Percentiles rank a stretch among this genome's conserved stretches.
phyloP scores from a whole-genome alignment of 2,113 vertebrate species.

The Grus americana region DNA sequence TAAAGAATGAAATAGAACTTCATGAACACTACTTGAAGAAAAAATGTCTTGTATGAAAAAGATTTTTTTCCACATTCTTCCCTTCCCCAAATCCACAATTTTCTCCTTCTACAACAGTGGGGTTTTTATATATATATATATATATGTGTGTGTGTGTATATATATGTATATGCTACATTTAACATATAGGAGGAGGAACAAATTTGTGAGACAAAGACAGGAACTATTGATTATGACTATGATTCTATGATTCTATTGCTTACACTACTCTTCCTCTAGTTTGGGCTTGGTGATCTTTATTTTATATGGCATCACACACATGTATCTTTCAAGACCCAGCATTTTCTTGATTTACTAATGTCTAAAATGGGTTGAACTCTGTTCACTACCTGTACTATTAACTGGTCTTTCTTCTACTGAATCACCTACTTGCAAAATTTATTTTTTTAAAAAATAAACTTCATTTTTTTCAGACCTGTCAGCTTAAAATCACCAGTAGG shows the following conservation, averaged over 20 bases:
- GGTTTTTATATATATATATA: background rate
- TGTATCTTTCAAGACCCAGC: background rate
- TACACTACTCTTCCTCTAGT: background rate
- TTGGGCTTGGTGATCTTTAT: background rate
- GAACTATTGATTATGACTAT: background rate
- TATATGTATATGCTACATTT: background rate
- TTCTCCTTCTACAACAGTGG: background rate
- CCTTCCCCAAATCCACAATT: background rate
- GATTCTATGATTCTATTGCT: background rate
- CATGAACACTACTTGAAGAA: background rate
- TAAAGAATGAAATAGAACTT: constrained; percentile 40
- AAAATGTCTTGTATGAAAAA: background rate
- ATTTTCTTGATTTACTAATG: background rate
- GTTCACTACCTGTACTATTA: background rate
- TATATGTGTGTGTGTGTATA: too few relatives aligned
- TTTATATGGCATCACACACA: background rate
- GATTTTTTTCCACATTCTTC: background rate
- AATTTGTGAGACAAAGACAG: background rate
- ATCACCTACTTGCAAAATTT: background rate
- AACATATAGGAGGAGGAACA: background rate
- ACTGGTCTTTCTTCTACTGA: background rate
- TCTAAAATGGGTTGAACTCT: background rate
- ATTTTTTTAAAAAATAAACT: background rate
- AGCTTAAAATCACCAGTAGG: background rate
- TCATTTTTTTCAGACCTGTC: background rate